Conservation (phyloP, 2,888 invertebrate genomes). For the Myopa testacea region DNA sequence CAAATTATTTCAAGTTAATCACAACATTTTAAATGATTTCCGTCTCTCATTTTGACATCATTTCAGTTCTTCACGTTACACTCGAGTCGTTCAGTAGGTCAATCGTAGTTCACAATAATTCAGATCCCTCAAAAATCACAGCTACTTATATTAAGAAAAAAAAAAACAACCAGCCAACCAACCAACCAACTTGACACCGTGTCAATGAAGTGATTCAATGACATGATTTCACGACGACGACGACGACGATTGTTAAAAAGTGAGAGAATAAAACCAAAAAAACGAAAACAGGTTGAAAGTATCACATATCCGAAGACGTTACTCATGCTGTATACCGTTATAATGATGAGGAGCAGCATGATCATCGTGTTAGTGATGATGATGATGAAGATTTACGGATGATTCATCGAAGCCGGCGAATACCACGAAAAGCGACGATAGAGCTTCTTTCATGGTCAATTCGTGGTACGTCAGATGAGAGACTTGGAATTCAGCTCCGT, state of each 20-base stretch:
- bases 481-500: too few species aligned
- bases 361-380: neutral
- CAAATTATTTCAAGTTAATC: too few species aligned
- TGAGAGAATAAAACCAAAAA: neutral
- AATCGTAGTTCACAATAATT: neutral
- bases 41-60: too few species aligned
- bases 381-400: neutral
- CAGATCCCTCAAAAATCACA: neutral
- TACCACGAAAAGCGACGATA: neutral
- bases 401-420: neutral
- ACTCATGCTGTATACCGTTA: neutral
- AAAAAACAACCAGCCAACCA: neutral
- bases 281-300: neutral
- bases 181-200: constrained; percentile 19
- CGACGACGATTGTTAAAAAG: neutral
- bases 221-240: neutral
- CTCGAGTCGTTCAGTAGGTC: neutral
- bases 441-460: too few species aligned
- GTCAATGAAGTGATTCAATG: constrained; percentile 23
- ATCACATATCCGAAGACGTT: neutral
- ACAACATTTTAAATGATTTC: too few species aligned
- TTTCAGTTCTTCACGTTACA: neutral
- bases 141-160: neutral
- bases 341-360: neutral
- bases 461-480: too few species aligned